These are phyloP conservation scores for Himalopsyche anomala DNA, from an alignment of 2,888 invertebrate species.

Conservation along the genomic window DNA sequence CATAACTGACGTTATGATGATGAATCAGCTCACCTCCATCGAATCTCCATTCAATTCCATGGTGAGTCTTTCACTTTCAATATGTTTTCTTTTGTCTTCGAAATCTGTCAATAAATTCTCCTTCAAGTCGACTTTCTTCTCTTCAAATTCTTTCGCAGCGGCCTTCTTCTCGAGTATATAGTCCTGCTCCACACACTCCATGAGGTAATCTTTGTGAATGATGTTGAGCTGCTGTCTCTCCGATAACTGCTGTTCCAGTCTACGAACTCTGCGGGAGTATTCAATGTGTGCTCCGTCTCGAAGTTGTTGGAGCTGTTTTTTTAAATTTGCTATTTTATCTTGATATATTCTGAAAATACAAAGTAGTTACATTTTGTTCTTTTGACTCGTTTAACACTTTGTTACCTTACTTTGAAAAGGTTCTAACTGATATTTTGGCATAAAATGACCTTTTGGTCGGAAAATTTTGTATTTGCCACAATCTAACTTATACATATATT, in stretches of 20 bases:
- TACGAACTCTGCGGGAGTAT: slow-evolving; percentile 87
- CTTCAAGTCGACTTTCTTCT: slow-evolving; percentile 93
- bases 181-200: slow-evolving; percentile 91
- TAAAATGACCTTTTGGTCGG: too few relatives aligned
- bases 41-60: slow-evolving; percentile 95
- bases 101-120: slow-evolving; percentile 93
- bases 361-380: too few relatives aligned
- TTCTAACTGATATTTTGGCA: too few relatives aligned
- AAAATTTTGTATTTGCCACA: too few relatives aligned
- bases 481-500: too few relatives aligned
- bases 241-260: slow-evolving; percentile 87
- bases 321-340: slow-evolving; percentile 91
- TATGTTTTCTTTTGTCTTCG: slow-evolving; percentile 93
- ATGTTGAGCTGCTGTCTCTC: slow-evolving; percentile 88
- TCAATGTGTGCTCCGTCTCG: slow-evolving; percentile 92
- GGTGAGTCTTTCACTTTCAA: slow-evolving; percentile 91
- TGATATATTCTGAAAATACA: slow-evolving; percentile 84
- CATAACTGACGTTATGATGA: too few relatives aligned
- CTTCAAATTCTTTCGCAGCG: slow-evolving; percentile 94
- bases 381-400: too few relatives aligned
- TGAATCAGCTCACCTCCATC: slow-evolving; percentile 79
- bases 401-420: too few relatives aligned
- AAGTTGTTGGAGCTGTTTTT: slow-evolving; percentile 92
- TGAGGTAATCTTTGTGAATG: slow-evolving; percentile 87
- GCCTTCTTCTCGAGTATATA: slow-evolving; percentile 92